These are phyloP conservation scores for Threskiornis aethiopicus DNA, from an alignment of 2,797 vertebrate genomes.

Conservation along the genomic window DNA sequence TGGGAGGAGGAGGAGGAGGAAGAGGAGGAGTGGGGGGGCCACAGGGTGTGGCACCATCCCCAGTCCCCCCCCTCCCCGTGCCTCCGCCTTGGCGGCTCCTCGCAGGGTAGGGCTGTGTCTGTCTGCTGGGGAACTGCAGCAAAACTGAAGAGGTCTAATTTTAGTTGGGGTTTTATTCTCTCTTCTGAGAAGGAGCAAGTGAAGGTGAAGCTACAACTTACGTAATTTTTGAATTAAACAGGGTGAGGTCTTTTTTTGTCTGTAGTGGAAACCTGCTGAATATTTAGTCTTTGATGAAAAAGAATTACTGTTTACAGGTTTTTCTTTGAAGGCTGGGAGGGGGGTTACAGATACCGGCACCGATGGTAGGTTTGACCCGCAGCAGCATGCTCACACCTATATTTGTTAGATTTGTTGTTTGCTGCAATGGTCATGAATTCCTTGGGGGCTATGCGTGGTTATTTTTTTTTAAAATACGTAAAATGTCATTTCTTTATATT, in stretches of 20 bases:
- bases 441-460: neutral
- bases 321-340: neutral
- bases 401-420: neutral
- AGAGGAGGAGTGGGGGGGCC: neutral
- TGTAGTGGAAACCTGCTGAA: neutral
- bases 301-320: neutral
- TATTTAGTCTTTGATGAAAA: neutral
- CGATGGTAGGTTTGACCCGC: neutral
- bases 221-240: neutral
- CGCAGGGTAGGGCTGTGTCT: slow-evolving; percentile 7
- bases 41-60: slow-evolving; percentile 75
- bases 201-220: slow-evolving; percentile 19
- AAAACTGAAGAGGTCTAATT: neutral
- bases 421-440: neutral
- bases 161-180: slow-evolving; percentile 17
- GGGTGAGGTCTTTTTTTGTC: neutral
- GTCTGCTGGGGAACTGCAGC: slow-evolving; percentile 47
- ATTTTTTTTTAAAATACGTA: neutral
- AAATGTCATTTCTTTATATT: neutral
- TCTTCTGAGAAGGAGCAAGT: neutral
- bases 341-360: neutral
- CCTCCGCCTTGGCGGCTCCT: slow-evolving; percentile 23
- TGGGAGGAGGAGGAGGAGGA: neutral
- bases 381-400: fast-evolving
- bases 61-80: neutral